Percentiles rank a stretch among this genome's conserved stretches.
phyloP scores from a whole-genome alignment of 1,140 invertebrate genomes.

The Drosophila takahashii region DNA sequence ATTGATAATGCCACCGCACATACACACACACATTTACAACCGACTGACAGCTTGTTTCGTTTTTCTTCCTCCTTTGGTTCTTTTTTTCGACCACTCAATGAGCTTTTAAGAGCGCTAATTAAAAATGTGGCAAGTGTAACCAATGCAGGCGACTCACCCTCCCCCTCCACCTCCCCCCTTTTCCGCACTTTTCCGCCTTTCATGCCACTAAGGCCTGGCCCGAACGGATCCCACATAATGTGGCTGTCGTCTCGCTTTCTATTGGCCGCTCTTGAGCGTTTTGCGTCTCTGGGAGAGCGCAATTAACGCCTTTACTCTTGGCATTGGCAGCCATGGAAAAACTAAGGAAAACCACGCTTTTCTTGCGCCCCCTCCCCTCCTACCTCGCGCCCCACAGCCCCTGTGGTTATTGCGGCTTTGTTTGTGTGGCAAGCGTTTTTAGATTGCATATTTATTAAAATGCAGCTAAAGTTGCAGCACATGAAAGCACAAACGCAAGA shows the following conservation, averaged over 20 bases:
- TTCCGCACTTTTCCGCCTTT: constrained; percentile 3
- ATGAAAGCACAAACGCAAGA: constrained; percentile 48
- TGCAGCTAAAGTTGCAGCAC: constrained; percentile 58
- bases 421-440: constrained; percentile 56
- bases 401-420: constrained; percentile 59
- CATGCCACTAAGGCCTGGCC: constrained; percentile 52
- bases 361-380: background rate
- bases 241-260: constrained; percentile 63
- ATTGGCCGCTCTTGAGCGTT: constrained; percentile 47
- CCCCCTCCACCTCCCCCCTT: background rate
- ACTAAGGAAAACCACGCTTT: constrained; percentile 5
- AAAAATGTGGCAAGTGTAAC: constrained; percentile 79
- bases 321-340: constrained; percentile 54
- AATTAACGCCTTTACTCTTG: constrained; percentile 79
- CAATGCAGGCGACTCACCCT: constrained; percentile 26
- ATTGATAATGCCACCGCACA: constrained; percentile 23
- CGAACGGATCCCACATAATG: constrained; percentile 52
- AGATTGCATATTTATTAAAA: constrained; percentile 83
- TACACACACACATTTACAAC: constrained; percentile 1
- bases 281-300: constrained; percentile 43
- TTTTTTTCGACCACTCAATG: constrained; percentile 67
- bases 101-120: constrained; percentile 81
- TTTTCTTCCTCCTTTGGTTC: constrained; percentile 7
- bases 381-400: constrained; percentile 1
- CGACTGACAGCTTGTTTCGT: constrained; percentile 12